These are phyloP conservation scores for Atlantisia rogersi DNA, from an alignment of 2,113 vertebrate genomes.

Conservation along the genomic window DNA sequence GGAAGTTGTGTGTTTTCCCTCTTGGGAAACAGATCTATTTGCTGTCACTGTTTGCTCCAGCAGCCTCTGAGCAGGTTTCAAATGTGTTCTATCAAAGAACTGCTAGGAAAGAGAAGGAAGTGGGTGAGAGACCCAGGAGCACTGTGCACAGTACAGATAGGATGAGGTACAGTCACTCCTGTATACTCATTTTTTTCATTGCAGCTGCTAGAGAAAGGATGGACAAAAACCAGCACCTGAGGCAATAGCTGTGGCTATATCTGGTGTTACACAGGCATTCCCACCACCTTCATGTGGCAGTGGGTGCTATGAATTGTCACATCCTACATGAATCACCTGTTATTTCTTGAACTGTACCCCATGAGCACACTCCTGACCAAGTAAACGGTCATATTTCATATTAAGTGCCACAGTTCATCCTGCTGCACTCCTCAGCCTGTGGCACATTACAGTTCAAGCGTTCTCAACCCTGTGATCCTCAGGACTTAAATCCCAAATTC, in stretches of 20 bases:
- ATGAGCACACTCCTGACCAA: background rate
- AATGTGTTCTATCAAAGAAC: background rate
- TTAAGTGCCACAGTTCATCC: background rate
- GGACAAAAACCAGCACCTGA: background rate
- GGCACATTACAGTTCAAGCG: fast-evolving
- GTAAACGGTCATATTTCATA: background rate
- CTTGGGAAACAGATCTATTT: background rate
- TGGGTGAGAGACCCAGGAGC: background rate
- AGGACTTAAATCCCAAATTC: background rate
- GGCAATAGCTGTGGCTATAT: background rate
- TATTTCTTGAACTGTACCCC: background rate
- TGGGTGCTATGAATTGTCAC: background rate
- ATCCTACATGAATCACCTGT: background rate
- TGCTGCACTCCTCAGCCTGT: background rate
- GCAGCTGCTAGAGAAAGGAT: background rate
- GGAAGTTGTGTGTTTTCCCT: constrained; percentile 28
- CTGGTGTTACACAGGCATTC: background rate
- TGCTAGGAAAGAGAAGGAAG: background rate
- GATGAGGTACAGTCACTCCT: background rate
- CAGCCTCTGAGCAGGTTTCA: background rate
- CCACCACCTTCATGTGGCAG: background rate
- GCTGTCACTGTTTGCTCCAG: constrained; percentile 3
- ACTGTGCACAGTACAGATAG: background rate
- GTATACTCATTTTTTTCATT: background rate
- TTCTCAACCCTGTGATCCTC: background rate